Evolutionary conservation across 2,113 vertebrate genomes (phyloP).

Genomic region (Hyperoodon ampullatus): DNA sequence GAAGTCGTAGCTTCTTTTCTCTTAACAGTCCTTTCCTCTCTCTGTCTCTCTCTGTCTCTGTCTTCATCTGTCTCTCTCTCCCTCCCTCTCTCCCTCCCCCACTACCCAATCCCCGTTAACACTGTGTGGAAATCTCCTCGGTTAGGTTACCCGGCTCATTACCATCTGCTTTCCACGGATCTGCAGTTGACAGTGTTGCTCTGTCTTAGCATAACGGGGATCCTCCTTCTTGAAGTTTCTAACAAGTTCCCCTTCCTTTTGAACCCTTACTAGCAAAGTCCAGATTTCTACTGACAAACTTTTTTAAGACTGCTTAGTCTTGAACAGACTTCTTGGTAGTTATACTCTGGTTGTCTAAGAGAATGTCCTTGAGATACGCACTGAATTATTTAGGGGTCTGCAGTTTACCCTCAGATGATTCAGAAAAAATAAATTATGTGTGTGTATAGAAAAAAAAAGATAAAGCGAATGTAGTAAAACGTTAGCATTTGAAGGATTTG

Average conservation of each 20-base stretch:
- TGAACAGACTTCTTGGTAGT: background rate
- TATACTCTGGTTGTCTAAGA: background rate
- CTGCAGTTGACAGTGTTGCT: background rate
- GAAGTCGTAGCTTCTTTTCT: background rate
- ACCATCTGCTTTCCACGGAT: fast-evolving
- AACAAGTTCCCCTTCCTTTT: background rate
- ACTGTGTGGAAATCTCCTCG: background rate
- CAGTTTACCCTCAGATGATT: background rate
- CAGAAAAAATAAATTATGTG: background rate
- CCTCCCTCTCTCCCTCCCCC: too few species aligned
- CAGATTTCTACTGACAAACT: background rate
- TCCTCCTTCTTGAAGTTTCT: background rate
- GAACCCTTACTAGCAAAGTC: background rate
- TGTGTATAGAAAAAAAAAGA: too few species aligned
- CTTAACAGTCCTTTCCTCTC: background rate
- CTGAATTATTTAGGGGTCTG: background rate
- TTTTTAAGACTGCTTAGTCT: too few species aligned
- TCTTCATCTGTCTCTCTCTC: too few species aligned
- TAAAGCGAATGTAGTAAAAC: background rate
- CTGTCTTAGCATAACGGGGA: background rate
- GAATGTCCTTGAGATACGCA: background rate
- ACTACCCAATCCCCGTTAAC: too few species aligned
- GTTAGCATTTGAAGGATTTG: too few species aligned
- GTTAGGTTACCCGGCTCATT: fast-evolving
- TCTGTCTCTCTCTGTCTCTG: background rate